A percentile compares a stretch with the other conserved stretches of the same genome.
These are phyloP conservation scores for Sciurus vulgaris DNA, from an alignment of 2,797 vertebrate species.

Conservation along the genomic window DNA sequence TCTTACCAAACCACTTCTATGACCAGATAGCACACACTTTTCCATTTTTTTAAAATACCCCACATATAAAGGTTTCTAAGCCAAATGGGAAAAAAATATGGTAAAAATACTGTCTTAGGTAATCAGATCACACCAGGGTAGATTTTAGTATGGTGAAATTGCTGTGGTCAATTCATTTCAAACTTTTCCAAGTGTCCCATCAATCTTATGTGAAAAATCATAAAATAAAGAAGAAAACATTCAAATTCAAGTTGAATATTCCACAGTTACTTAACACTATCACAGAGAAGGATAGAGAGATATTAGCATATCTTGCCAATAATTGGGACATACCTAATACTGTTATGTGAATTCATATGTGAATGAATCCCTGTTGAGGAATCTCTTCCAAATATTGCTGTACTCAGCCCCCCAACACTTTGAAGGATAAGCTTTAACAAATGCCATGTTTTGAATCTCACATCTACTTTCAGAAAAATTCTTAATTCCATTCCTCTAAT, in stretches of 20 bases:
- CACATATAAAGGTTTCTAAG: neutral
- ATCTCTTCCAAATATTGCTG: neutral
- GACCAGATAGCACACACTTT: neutral
- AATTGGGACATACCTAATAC: neutral
- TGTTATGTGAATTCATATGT: neutral
- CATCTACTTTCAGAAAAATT: neutral
- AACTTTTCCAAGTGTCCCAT: constrained; percentile 17
- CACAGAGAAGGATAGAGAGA: neutral
- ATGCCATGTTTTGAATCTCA: neutral
- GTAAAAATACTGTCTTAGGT: neutral
- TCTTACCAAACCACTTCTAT: neutral
- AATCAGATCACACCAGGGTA: neutral
- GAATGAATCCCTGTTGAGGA: neutral
- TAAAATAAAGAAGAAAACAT: neutral
- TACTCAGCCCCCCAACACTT: neutral
- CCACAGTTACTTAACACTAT: neutral
- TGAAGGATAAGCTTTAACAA: neutral
- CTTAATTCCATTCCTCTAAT: neutral
- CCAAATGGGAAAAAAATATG: neutral
- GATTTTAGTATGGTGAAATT: neutral
- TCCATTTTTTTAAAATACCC: neutral
- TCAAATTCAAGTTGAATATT: constrained; percentile 41
- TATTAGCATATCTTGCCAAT: neutral
- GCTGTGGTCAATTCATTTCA: neutral
- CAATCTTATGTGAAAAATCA: neutral